Evolutionary conservation across 2,888 invertebrate species (phyloP).

Genomic region (Criorhina ranunculi): DNA sequence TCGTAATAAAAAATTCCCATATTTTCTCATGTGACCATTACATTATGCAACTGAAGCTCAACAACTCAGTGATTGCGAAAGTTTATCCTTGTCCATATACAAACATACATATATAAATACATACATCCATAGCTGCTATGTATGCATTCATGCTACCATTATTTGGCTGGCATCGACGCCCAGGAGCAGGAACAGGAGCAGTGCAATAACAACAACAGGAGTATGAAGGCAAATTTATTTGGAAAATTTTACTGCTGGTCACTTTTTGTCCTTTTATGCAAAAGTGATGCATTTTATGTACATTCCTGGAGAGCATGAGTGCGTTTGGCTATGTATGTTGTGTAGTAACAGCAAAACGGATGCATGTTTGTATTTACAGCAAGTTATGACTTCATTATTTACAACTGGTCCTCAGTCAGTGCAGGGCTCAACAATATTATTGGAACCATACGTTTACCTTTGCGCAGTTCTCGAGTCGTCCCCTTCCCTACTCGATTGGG

Average conservation of each 20-base stretch:
- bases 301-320: constrained; percentile 18
- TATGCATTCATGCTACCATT: background rate
- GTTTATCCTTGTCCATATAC: constrained; percentile 40
- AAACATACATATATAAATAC: background rate
- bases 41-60: constrained; percentile 56
- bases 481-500: constrained; percentile 23
- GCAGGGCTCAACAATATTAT: constrained; percentile 39
- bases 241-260: constrained; percentile 47
- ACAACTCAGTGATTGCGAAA: constrained; percentile 57
- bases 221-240: constrained; percentile 45
- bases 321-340: constrained; percentile 22
- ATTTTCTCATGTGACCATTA: constrained; percentile 58
- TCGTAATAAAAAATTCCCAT: constrained; percentile 36
- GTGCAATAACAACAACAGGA: constrained; percentile 20
- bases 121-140: background rate
- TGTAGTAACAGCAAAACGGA: constrained; percentile 25
- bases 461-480: constrained; percentile 19
- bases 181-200: constrained; percentile 9
- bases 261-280: constrained; percentile 45
- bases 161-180: constrained; percentile 25
- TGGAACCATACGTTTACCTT: constrained; percentile 30
- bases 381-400: constrained; percentile 69
- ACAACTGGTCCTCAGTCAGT: constrained; percentile 35
- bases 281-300: constrained; percentile 52
- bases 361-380: constrained; percentile 57